Base-by-base conservation (phyloP, 64 coral and sea anemone species). In the Montipora foliosa region DNA sequence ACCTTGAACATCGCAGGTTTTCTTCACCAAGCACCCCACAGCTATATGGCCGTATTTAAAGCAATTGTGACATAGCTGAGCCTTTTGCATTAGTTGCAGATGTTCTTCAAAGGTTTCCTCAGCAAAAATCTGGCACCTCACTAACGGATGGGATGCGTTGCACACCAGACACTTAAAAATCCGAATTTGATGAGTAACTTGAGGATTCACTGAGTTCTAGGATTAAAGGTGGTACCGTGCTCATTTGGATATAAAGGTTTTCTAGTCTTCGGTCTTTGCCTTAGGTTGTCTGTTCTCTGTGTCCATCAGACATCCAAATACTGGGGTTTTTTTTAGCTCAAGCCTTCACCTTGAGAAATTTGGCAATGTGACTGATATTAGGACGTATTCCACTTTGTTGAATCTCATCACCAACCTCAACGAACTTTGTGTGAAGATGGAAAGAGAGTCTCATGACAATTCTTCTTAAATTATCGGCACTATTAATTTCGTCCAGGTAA, bases 401-500 rank as follows among this genome's bases (percentile, higher is more conserved):
- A 15, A 89, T 53, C 37, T 58, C 24, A 19, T 89, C 73, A 20
- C 71, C 87, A 12, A 61, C 17, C 45, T 92, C 90, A 84, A 92
- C 4, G 25, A 72, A 92, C 48, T 55, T 92, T 5, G 49, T 44
- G 37, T 24, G 6, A 20, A 82, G 51, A 76, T 82, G 68, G 37
- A 74, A 92, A 20, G 79, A 79, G 3, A 92, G 49, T 84, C 80
- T 82, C 76, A 73, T 6, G 5, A 92, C 90, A 60, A 84, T 52
- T 77, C 58, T 84, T 51, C 29, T 75, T 16, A 92, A 47, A 47
- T 92, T 92, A 44, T 92, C 90, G 80, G 29, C 90, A 25, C 90
- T 92, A 46, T 92, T 92, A 21, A 92, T 84, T 62, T 92, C 79
- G 8, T 90, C 46, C 46, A 79, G 22, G 79, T 79, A 90, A 59